Conservation (phyloP, 2,113 vertebrate genomes). For the Loxodonta africana region DNA sequence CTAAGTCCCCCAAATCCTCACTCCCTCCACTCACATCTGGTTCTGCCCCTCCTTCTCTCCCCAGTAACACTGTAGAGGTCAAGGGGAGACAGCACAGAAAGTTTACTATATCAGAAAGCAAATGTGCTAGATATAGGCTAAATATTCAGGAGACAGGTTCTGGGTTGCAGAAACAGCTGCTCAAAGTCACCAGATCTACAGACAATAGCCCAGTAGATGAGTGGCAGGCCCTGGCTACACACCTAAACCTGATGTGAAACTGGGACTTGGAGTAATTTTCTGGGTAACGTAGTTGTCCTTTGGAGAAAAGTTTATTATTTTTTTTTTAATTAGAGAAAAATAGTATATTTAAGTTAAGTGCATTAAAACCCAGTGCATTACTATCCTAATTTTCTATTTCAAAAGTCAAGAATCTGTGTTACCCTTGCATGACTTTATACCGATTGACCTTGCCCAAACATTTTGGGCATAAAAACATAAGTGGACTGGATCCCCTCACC, state of each 20-base stretch:
- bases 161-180: background rate
- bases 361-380: conserved; percentile 31
- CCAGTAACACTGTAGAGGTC: background rate
- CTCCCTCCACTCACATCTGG: background rate
- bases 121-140: background rate
- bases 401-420: background rate
- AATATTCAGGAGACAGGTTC: background rate
- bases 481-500: background rate
- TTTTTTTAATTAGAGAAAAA: background rate
- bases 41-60: background rate
- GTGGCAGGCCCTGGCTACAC: background rate
- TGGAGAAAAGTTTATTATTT: background rate
- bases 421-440: background rate
- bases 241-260: background rate
- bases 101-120: background rate
- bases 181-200: background rate
- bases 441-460: background rate
- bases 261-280: conserved; percentile 19
- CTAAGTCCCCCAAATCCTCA: background rate
- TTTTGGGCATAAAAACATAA: background rate
- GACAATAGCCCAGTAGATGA: background rate
- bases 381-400: conserved; percentile 4
- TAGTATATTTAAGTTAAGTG: conserved; percentile 10
- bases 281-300: conserved; percentile 21
- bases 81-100: background rate